Base-by-base conservation (phyloP, 1,140 invertebrate species). In the Macrobrachium nipponense region DNA sequence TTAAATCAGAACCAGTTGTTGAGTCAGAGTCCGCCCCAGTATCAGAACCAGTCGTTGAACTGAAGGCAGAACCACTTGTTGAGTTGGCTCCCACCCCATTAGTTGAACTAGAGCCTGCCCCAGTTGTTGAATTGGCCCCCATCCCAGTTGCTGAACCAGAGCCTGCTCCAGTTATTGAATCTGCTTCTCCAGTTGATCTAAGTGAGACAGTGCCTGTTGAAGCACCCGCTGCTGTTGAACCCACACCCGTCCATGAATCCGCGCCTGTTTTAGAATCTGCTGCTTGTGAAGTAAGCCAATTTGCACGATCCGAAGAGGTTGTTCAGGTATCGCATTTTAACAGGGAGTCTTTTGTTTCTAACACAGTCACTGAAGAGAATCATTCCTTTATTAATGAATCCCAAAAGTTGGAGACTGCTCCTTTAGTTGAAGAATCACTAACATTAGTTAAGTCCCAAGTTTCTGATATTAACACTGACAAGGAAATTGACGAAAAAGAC, bases 401-500 rank as follows among this genome's bases (percentile, higher is more conserved):
- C 58, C 58, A 61, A 58, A 44, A 66, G 7, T 62, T 43, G 12
- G 61, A 80, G 64, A 43, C 61, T 44, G 8, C 62, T 36, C 78
- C 72, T 14, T 64, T 73, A 83, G 84, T 86, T 80, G 64, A 66
- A 68, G 82, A 86, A 73, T 70, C 68, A 44, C 27, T 80, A 80
- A 86, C 84, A 27, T 23, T 79, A 86, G 68, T 44, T 20, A 68
- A 61, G 51, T 73, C 84, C 36, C 58, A 80, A 59, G 76, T 59
- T 20, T 61, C 60, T n/a, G 76, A 70, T 15, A 43, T 43, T 70
- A 70, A 70, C 68, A 70, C 68, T 70, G 68, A 70, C 23, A 23
- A 70, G n/a, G 36, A 6, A 27, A 27, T 43, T 70, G 68, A 23
- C 10, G 23, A 36, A 36, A 36, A 27, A 27, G 36, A 70, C 18